Percentiles rank a stretch among this genome's conserved stretches.
phyloP scores from a whole-genome alignment of 2,113 vertebrate genomes.

The Pipa parva region DNA sequence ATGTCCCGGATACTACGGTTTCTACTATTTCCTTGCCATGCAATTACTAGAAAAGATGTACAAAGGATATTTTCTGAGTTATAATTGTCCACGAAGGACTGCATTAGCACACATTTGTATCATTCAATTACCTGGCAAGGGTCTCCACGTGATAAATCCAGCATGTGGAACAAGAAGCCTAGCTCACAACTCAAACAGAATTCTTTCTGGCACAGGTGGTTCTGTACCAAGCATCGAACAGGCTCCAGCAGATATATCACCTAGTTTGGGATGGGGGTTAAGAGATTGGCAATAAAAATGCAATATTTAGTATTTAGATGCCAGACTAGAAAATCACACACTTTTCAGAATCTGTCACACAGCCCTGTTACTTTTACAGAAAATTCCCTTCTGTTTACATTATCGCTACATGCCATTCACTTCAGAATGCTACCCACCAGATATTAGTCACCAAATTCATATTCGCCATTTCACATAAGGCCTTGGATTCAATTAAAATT shows the following conservation, averaged over 20 bases:
- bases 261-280: slow-evolving; percentile 57
- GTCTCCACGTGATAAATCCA: slow-evolving; percentile 91
- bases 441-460: neutral
- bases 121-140: slow-evolving; percentile 80
- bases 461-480: neutral
- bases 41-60: too few relatives aligned
- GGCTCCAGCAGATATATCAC: slow-evolving; percentile 95
- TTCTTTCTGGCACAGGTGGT: slow-evolving; percentile 96
- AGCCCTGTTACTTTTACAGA: neutral
- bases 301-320: neutral
- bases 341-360: neutral
- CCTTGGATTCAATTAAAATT: neutral
- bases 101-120: neutral
- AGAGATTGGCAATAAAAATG: neutral
- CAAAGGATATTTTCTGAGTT: too few relatives aligned
- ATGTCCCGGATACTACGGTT: too few relatives aligned
- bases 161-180: slow-evolving; percentile 95
- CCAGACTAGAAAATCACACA: neutral
- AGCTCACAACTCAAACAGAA: slow-evolving; percentile 96
- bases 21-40: too few relatives aligned
- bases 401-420: neutral
- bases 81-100: too few relatives aligned
- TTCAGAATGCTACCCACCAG: neutral
- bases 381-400: neutral
- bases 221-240: slow-evolving; percentile 91